A percentile compares a stretch with the other conserved stretches of the same genome.
phyloP scores from a whole-genome alignment of 2,888 invertebrate genomes.

The Dione juno region DNA sequence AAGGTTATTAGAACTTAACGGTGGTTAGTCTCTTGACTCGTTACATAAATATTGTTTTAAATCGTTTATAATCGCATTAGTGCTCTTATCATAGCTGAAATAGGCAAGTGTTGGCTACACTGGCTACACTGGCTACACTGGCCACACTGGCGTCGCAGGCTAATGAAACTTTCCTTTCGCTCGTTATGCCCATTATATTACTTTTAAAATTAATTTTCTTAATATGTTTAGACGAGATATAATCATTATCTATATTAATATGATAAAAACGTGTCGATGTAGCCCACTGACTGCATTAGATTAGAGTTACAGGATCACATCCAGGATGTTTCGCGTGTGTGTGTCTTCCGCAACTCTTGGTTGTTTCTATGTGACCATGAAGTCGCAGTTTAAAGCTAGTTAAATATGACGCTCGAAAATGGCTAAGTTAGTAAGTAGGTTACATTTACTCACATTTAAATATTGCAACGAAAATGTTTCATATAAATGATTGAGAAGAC shows the following conservation, averaged over 20 bases:
- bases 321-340: too few relatives aligned
- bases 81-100: background rate
- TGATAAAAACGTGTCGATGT: too few relatives aligned
- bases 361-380: too few relatives aligned
- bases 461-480: background rate
- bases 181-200: background rate
- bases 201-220: background rate
- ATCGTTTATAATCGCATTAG: constrained; percentile 2
- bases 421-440: background rate
- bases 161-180: background rate
- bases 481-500: too few relatives aligned
- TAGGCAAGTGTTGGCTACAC: background rate
- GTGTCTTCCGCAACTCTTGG: too few relatives aligned
- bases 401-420: too few relatives aligned
- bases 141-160: too few relatives aligned
- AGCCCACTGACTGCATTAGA: too few relatives aligned
- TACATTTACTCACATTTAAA: background rate
- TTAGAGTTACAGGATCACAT: too few relatives aligned
- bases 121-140: too few relatives aligned
- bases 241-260: too few relatives aligned
- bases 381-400: too few relatives aligned
- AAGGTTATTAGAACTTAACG: constrained; percentile 10
- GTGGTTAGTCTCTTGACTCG: background rate
- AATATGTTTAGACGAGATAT: background rate
- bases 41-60: constrained; percentile 1